phyloP scores from a whole-genome alignment of 2,113 vertebrate species.

The Phylloscopus trochilus region DNA sequence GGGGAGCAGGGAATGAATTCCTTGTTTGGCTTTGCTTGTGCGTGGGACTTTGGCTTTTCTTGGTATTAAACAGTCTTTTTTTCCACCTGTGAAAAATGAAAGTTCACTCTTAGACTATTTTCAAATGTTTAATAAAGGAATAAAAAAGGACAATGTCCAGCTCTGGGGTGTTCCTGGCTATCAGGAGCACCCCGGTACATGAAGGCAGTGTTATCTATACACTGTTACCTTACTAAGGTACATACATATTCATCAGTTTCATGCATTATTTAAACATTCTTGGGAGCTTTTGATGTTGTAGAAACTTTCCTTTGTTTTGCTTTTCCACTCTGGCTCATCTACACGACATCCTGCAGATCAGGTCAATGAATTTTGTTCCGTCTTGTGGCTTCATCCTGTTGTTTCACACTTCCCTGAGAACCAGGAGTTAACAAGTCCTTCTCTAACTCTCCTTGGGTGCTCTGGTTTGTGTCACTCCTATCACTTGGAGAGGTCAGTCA shows the following conservation, averaged over 20 bases:
- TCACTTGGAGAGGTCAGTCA: not conserved
- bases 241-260: not conserved
- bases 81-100: too few species aligned
- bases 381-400: not conserved
- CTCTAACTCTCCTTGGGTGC: not conserved
- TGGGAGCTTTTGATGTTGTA: not conserved
- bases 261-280: not conserved
- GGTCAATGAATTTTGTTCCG: not conserved
- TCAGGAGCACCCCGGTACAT: not conserved
- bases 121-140: too few species aligned
- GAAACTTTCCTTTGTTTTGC: not conserved
- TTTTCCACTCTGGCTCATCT: not conserved
- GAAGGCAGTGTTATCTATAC: not conserved
- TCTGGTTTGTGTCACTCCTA: not conserved
- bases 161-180: too few species aligned
- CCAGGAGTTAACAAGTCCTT: not conserved
- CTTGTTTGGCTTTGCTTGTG: too few species aligned
- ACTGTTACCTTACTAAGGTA: not conserved
- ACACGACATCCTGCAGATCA: not conserved
- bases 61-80: too few species aligned
- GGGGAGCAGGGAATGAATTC: too few species aligned
- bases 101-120: too few species aligned
- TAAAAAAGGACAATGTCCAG: too few species aligned
- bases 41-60: too few species aligned
- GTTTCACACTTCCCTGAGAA: not conserved